phyloP scores from a whole-genome alignment of 2,888 invertebrate species.

The Polydrusus pterygomalis region DNA sequence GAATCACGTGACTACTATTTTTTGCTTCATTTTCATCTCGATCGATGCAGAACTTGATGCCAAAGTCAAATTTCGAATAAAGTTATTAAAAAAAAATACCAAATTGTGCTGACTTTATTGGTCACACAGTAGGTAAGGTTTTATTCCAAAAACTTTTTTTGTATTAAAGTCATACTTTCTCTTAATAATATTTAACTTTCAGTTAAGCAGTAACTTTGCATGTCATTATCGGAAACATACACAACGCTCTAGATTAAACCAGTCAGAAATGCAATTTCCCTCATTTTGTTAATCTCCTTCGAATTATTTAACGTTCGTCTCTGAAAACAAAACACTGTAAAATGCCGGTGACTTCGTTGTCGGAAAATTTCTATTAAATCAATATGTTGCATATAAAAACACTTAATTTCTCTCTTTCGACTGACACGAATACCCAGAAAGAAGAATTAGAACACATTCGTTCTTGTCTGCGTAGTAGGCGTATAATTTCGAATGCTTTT shows the following conservation, averaged over 20 bases:
- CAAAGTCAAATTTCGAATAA: too few species aligned
- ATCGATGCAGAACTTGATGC: too few species aligned
- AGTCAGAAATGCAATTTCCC: background rate
- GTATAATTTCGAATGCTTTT: background rate
- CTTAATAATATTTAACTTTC: background rate
- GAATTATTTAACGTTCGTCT: background rate
- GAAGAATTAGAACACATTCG: conserved; percentile 52
- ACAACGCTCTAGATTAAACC: too few species aligned
- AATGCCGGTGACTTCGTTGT: background rate
- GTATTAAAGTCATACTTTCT: background rate
- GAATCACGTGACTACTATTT: too few species aligned
- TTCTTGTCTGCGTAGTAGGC: conserved; percentile 22
- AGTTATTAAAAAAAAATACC: too few species aligned
- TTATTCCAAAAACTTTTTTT: too few species aligned
- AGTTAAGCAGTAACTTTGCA: background rate
- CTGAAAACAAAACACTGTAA: background rate
- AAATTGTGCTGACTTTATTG: too few species aligned
- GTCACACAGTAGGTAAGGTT: too few species aligned
- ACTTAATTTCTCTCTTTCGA: conserved; percentile 48
- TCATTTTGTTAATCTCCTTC: background rate
- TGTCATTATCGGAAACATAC: too few species aligned
- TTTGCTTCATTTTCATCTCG: too few species aligned
- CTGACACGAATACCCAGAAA: conserved; percentile 44
- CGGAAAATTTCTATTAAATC: background rate
- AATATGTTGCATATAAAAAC: conserved; percentile 8